Percentiles rank a stretch among this genome's conserved stretches.
phyloP scores from a whole-genome alignment of 2,113 vertebrate species.

The Bettongia penicillata region DNA sequence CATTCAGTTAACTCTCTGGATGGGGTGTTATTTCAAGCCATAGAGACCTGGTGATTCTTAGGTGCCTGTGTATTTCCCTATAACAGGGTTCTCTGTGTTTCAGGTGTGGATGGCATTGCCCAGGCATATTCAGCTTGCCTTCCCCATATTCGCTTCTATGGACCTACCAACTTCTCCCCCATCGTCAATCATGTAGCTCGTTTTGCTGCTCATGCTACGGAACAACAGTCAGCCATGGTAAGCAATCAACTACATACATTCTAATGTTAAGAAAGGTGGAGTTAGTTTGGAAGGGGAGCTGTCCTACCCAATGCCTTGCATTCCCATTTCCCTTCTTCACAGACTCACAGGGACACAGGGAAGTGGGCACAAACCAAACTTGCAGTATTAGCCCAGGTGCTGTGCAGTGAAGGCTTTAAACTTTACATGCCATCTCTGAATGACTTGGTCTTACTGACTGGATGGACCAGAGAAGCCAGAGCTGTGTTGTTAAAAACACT shows the following conservation, averaged over 20 bases:
- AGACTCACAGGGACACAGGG: neutral
- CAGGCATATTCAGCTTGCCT: conserved; percentile 95
- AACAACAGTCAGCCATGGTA: conserved; percentile 93
- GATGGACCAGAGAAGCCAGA: neutral
- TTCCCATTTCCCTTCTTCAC: neutral
- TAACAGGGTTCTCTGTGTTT: neutral
- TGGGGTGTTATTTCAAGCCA: neutral
- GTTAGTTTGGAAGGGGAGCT: neutral
- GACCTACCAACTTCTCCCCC: conserved; percentile 97
- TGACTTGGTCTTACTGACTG: too few species aligned
- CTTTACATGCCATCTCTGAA: too few species aligned
- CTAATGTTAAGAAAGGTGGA: accelerated
- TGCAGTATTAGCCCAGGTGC: neutral
- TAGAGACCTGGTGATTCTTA: neutral
- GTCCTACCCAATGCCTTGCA: neutral
- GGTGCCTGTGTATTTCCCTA: neutral
- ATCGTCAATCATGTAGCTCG: conserved; percentile 97
- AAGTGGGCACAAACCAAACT: neutral
- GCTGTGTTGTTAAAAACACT: neutral
- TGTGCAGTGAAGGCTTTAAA: too few species aligned
- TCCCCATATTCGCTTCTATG: conserved; percentile 97
- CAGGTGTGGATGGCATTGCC: conserved; percentile 97
- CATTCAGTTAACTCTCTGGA: neutral
- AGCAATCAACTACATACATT: conserved; percentile 64
- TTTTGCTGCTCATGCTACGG: conserved; percentile 94